Percentiles rank a stretch among this genome's conserved stretches.
Evolutionary conservation across 2,797 vertebrate species (phyloP).

Genomic region (Gallinago nigripennis): DNA sequence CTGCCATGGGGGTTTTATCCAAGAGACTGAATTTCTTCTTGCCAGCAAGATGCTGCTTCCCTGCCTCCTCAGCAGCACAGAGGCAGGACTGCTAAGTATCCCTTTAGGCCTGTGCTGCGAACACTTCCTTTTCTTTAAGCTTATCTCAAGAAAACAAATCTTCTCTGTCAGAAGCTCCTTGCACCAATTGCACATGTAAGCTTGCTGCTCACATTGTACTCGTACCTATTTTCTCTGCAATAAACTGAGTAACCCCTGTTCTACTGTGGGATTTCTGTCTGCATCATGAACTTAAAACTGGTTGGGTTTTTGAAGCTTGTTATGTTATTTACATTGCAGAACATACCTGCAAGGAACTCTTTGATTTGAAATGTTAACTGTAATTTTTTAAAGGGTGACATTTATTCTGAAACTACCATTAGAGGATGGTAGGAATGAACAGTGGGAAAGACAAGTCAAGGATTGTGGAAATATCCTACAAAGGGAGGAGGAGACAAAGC

Average conservation of each 20-base stretch:
- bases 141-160: background rate
- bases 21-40: background rate
- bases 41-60: background rate
- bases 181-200: background rate
- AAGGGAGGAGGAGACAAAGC: slow-evolving; percentile 50
- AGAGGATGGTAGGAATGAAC: slow-evolving; percentile 79
- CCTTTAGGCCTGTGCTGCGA: background rate
- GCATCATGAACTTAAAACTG: slow-evolving; percentile 12
- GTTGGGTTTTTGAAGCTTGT: slow-evolving; percentile 41
- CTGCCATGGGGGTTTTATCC: background rate
- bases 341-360: slow-evolving; percentile 52
- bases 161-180: background rate
- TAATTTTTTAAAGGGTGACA: slow-evolving; percentile 69
- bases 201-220: background rate
- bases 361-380: slow-evolving; percentile 57
- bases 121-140: background rate
- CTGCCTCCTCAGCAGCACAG: background rate
- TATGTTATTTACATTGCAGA: slow-evolving; percentile 69
- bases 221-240: background rate
- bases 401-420: slow-evolving; percentile 77
- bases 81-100: background rate
- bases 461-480: slow-evolving; percentile 79
- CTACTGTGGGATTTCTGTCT: background rate
- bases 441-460: slow-evolving; percentile 71
- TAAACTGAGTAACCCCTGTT: background rate